Conservation (phyloP, 2,797 vertebrate species). For the Manis crassicaudata region DNA sequence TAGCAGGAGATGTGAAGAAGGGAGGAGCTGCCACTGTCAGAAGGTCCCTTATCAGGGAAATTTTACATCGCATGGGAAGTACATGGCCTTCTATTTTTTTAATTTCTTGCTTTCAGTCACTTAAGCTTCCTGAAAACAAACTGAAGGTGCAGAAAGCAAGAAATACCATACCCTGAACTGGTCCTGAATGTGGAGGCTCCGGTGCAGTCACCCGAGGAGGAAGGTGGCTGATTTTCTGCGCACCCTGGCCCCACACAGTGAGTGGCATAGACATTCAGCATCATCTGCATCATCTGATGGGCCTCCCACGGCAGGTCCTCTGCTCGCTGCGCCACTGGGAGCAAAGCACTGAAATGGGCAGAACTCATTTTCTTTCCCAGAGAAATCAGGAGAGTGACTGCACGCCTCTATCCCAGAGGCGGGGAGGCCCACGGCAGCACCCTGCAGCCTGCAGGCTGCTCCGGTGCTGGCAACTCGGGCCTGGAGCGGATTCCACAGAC, state of each 20-base stretch:
- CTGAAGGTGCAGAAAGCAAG: neutral
- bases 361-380: neutral
- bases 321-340: neutral
- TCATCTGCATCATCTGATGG: no score
- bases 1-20: neutral
- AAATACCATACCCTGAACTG: neutral
- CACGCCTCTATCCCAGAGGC: neutral
- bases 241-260: neutral
- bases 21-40: fast-evolving
- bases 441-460: neutral
- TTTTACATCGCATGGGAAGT: neutral
- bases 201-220: neutral
- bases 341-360: neutral
- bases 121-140: constrained; percentile 13
- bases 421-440: neutral
- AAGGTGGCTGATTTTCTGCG: neutral
- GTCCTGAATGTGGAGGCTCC: neutral
- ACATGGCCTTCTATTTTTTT: neutral
- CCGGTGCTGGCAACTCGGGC: neutral
- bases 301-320: neutral
- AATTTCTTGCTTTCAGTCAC: neutral
- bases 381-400: neutral
- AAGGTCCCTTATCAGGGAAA: neutral
- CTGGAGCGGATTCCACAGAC: neutral
- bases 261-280: fast-evolving